phyloP scores from a whole-genome alignment of 2,113 vertebrate species.

The Trogon surrucura region DNA sequence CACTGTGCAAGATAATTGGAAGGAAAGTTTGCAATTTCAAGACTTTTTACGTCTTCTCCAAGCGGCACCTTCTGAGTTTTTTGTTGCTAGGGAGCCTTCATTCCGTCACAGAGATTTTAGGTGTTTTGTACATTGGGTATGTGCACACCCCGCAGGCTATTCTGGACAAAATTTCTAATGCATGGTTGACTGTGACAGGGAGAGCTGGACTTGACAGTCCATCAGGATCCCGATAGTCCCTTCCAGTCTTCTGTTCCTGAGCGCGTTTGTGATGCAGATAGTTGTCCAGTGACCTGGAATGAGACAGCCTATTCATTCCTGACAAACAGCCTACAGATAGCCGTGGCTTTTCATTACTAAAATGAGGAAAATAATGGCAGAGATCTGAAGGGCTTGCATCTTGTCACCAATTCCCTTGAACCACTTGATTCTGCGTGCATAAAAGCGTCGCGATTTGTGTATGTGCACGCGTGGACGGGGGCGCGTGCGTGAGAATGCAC shows the following conservation, averaged over 20 bases:
- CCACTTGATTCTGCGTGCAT: background rate
- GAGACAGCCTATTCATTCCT: constrained; percentile 49
- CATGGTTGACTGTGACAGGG: background rate
- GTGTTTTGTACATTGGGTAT: background rate
- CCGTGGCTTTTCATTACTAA: constrained; percentile 31
- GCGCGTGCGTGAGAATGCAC: background rate
- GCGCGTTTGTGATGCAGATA: background rate
- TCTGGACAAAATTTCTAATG: background rate
- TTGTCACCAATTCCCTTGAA: background rate
- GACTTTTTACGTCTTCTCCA: background rate
- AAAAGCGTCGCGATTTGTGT: background rate
- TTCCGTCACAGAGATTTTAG: background rate
- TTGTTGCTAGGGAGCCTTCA: background rate
- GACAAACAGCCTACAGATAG: constrained; percentile 54
- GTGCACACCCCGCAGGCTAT: background rate
- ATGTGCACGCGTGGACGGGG: background rate
- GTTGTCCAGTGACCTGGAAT: constrained; percentile 47
- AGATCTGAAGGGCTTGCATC: constrained; percentile 11
- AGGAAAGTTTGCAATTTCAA: background rate
- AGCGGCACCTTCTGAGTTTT: background rate
- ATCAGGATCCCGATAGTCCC: background rate
- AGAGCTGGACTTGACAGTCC: background rate
- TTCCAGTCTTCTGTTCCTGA: background rate
- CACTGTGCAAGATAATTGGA: background rate
- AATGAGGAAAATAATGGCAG: constrained; percentile 38